Conservation (phyloP, 2,113 vertebrate species). For the Pardalotus punctatus region DNA sequence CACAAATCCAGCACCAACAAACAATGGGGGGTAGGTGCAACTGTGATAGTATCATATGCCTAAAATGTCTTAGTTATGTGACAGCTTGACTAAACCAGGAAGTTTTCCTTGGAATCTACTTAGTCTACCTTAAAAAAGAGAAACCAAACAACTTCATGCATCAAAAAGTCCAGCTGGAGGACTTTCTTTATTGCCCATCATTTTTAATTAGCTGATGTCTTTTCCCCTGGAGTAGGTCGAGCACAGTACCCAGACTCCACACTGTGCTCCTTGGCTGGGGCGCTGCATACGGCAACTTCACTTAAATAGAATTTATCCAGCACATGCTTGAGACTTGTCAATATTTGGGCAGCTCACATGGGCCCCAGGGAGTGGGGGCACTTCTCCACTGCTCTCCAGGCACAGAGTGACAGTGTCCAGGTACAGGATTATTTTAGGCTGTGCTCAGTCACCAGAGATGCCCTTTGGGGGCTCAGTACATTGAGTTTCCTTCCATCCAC, state of each 20-base stretch:
- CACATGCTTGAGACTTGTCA: neutral
- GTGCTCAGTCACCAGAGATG: neutral
- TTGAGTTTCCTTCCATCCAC: neutral
- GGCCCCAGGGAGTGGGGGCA: rapidly evolving
- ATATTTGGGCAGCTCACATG: neutral
- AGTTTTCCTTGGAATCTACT: neutral
- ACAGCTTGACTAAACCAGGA: neutral
- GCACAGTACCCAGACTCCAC: neutral
- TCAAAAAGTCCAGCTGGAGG: neutral
- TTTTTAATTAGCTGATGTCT: neutral
- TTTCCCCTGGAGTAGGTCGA: neutral
- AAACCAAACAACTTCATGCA: neutral
- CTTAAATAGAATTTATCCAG: neutral
- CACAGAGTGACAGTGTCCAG: neutral
- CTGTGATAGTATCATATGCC: neutral
- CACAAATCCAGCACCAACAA: neutral
- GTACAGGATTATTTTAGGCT: neutral
- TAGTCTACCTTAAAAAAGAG: neutral
- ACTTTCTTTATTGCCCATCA: neutral
- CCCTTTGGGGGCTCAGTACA: neutral
- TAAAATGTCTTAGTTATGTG: neutral
- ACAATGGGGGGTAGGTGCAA: neutral
- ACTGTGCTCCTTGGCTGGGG: neutral
- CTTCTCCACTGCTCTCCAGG: neutral
- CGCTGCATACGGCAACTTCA: neutral